phyloP scores from a whole-genome alignment of 2,797 vertebrate species.

The Xerus rutilus region DNA sequence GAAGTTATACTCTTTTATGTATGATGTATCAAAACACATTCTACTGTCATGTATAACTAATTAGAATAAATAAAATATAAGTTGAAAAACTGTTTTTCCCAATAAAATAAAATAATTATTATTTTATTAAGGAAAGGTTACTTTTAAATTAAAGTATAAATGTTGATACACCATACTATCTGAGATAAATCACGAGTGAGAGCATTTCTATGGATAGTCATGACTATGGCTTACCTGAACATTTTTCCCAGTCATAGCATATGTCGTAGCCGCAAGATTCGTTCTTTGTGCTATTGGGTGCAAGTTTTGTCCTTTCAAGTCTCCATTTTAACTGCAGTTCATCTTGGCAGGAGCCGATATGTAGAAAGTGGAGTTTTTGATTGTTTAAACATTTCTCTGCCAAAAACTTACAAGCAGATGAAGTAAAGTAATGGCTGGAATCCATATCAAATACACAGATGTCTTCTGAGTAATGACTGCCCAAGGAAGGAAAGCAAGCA shows the following conservation, averaged over 20 bases:
- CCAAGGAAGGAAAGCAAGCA: slow-evolving; percentile 51
- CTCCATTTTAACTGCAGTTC: slow-evolving; percentile 89
- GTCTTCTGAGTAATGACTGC: slow-evolving; percentile 88
- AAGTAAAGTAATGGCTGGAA: slow-evolving; percentile 85
- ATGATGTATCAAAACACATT: too few species aligned
- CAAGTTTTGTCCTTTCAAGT: slow-evolving; percentile 90
- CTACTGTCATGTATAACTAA: too few species aligned
- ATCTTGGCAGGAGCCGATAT: slow-evolving; percentile 86
- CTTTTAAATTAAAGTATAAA: not conserved
- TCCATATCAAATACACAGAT: slow-evolving; percentile 90
- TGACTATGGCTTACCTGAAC: slow-evolving; percentile 88
- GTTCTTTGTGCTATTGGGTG: slow-evolving; percentile 89
- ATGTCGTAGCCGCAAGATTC: slow-evolving; percentile 91
- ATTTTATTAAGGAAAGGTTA: not conserved
- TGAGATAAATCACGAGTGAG: not conserved
- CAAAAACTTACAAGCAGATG: slow-evolving; percentile 91
- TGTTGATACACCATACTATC: not conserved
- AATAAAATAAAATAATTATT: not conserved
- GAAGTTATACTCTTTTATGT: too few species aligned
- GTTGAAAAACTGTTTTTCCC: too few species aligned
- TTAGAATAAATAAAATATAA: too few species aligned
- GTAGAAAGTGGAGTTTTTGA: slow-evolving; percentile 89
- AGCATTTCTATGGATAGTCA: not conserved
- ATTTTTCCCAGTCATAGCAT: slow-evolving; percentile 96
- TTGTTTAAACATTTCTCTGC: slow-evolving; percentile 91